These are phyloP conservation scores for Platycheirus rosarum DNA, from an alignment of 2,888 invertebrate species.

Conservation along the genomic window DNA sequence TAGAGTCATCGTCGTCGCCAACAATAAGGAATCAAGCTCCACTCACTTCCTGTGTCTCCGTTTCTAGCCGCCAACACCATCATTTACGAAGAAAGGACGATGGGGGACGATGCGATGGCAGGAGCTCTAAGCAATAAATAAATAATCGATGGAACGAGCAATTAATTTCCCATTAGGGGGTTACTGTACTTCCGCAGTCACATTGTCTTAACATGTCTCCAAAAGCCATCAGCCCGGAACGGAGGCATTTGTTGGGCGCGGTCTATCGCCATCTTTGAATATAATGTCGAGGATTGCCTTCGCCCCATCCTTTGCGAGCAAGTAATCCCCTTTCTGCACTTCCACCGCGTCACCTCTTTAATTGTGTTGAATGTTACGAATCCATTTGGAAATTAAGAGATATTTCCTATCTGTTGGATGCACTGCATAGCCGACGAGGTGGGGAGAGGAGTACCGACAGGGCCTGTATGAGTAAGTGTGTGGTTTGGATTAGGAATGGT, in stretches of 20 bases:
- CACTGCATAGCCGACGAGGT: constrained; percentile 31
- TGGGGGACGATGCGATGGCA: constrained; percentile 28
- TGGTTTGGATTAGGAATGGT: constrained; percentile 71
- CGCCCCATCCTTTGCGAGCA: constrained; percentile 53
- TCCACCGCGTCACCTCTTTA: constrained; percentile 61
- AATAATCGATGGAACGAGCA: constrained; percentile 76
- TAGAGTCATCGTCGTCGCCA: constrained; percentile 39
- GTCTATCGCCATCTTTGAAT: constrained; percentile 70
- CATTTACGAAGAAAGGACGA: constrained; percentile 7
- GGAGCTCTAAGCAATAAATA: constrained; percentile 73
- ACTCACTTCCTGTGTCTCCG: background rate
- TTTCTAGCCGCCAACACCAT: constrained; percentile 15
- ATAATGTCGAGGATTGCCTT: constrained; percentile 50
- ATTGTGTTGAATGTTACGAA: constrained; percentile 73
- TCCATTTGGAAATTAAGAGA: constrained; percentile 75
- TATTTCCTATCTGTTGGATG: constrained; percentile 71
- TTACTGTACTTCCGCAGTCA: constrained; percentile 71
- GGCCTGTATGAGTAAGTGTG: constrained; percentile 61
- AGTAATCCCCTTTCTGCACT: constrained; percentile 8
- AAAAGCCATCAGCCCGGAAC: constrained; percentile 73
- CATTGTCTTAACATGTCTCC: constrained; percentile 74
- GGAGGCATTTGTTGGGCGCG: constrained; percentile 74
- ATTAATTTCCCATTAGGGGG: constrained; percentile 76
- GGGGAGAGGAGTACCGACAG: background rate
- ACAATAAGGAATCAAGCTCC: background rate